A percentile compares a stretch with the other conserved stretches of the same genome.
Conservation (phyloP, 2,797 vertebrate species). For the Danio aesculapii region DNA sequence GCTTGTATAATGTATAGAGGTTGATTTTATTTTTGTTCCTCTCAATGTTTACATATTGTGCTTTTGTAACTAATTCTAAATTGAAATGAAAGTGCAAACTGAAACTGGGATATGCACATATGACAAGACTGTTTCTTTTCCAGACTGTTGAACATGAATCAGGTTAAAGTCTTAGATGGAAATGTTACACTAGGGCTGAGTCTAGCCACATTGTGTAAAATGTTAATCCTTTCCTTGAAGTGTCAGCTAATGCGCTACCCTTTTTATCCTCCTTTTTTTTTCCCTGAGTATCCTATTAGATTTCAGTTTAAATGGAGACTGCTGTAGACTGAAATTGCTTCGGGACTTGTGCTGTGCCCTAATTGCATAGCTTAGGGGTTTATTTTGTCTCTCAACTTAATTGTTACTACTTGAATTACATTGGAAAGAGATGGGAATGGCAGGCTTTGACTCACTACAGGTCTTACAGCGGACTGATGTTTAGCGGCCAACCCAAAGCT, state of each 20-base stretch:
- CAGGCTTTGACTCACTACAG: conserved; percentile 50
- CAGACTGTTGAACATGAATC: conserved; percentile 47
- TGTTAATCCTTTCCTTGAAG: conserved; percentile 23
- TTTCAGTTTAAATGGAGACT: conserved; percentile 41
- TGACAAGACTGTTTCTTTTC: conserved; percentile 60
- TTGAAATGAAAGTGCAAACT: conserved; percentile 67
- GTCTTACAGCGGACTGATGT: conserved; percentile 7
- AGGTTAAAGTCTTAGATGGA: conserved; percentile 50
- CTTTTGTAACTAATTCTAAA: conserved; percentile 70
- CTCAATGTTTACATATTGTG: conserved; percentile 69
- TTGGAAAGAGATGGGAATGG: conserved; percentile 15
- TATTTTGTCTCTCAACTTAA: conserved; percentile 33
- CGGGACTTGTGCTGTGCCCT: conserved; percentile 47
- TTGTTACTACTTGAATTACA: conserved; percentile 51
- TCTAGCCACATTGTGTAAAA: conserved; percentile 42
- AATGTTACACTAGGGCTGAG: conserved; percentile 51
- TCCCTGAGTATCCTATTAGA: conserved; percentile 21
- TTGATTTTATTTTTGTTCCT: conserved; percentile 56
- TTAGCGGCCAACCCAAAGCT: conserved; percentile 24
- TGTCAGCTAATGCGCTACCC: conserved; percentile 21
- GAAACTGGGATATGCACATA: conserved; percentile 73
- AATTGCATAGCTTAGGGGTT: conserved; percentile 38
- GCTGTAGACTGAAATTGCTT: conserved; percentile 40
- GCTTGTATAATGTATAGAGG: conserved; percentile 69
- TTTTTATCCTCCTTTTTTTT: conserved; percentile 26